Percentiles rank a stretch among this genome's conserved stretches.
These are phyloP conservation scores for Malurus alboscapulatus DNA, from an alignment of 2,113 vertebrate species.

Conservation along the genomic window DNA sequence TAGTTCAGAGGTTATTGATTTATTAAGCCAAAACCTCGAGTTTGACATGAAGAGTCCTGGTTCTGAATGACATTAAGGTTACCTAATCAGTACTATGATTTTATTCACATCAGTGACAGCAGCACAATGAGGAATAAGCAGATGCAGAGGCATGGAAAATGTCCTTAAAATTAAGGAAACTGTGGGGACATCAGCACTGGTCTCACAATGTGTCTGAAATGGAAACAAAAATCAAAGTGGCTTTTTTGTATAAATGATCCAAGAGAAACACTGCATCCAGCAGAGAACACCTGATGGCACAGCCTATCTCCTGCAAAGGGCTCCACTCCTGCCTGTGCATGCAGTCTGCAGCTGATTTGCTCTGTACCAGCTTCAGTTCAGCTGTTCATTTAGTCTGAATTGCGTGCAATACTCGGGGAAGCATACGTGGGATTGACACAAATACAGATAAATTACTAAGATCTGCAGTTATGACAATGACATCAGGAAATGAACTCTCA, in stretches of 20 bases:
- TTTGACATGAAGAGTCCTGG: not conserved
- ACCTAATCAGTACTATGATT: not conserved
- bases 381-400: not conserved
- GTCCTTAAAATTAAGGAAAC: not conserved
- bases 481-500: not conserved
- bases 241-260: not conserved
- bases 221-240: not conserved
- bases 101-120: not conserved
- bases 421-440: not conserved
- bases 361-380: not conserved
- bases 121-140: not conserved
- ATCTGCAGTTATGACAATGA: not conserved
- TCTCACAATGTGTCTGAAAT: not conserved
- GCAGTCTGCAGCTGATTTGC: not conserved
- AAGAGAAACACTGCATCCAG: not conserved
- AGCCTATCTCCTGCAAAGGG: not conserved
- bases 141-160: not conserved
- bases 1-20: not conserved
- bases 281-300: not conserved
- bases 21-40: not conserved
- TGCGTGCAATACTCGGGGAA: not conserved
- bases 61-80: not conserved
- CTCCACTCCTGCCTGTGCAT: not conserved
- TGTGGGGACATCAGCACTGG: not conserved
- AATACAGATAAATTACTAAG: not conserved